Conservation (phyloP, 2,797 vertebrate genomes). For the Cossypha dichroa region DNA sequence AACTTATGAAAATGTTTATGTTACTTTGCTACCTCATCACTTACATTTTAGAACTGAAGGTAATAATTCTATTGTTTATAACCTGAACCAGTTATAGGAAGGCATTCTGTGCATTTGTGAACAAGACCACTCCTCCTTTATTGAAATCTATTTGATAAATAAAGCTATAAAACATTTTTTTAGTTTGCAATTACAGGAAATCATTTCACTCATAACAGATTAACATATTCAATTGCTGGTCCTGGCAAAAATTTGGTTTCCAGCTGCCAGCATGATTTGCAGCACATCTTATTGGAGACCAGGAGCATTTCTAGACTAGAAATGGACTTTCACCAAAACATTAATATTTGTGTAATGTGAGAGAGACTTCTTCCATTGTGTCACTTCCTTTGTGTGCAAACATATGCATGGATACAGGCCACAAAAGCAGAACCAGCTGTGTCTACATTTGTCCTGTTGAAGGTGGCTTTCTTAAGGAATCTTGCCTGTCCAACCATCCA, state of each 20-base stretch:
- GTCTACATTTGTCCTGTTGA: not conserved
- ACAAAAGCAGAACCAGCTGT: not conserved
- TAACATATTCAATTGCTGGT: not conserved
- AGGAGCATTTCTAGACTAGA: not conserved
- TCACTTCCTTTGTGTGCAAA: not conserved
- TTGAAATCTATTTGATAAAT: not conserved
- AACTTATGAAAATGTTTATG: not conserved
- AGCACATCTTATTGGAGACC: not conserved
- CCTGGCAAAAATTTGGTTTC: not conserved
- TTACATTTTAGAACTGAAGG: not conserved
- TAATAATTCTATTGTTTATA: not conserved
- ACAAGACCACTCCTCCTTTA: not conserved
- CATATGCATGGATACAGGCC: not conserved
- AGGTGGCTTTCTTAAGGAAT: not conserved
- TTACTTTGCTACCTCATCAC: not conserved
- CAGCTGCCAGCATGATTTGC: not conserved
- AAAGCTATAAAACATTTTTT: not conserved
- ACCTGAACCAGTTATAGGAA: not conserved
- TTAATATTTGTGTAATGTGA: not conserved
- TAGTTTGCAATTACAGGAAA: not conserved
- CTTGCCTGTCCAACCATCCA: rapidly evolving
- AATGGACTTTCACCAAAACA: not conserved
- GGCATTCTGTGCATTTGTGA: not conserved
- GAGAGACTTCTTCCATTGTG: not conserved
- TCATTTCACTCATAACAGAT: not conserved